Evolutionary conservation across 92 coral and sea anemone species (phyloP).

Genomic region (Scolanthus callimorphus): DNA sequence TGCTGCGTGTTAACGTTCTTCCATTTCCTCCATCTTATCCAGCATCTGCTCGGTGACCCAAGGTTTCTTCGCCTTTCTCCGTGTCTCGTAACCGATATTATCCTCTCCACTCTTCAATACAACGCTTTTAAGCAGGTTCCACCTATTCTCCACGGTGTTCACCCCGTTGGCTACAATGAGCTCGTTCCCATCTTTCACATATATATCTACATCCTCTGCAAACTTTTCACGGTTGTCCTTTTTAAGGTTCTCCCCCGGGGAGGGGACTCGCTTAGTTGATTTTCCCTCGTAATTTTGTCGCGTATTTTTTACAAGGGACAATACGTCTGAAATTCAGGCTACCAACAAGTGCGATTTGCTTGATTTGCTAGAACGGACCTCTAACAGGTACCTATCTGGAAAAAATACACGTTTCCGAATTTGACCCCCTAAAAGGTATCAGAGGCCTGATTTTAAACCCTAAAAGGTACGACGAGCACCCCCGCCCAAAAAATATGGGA

Average conservation of each 20-base stretch:
- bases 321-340: too few relatives aligned
- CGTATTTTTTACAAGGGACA: too few relatives aligned
- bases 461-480: too few relatives aligned
- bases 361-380: too few relatives aligned
- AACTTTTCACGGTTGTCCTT: slow-evolving; percentile 10
- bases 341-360: too few relatives aligned
- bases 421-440: too few relatives aligned
- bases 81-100: slow-evolving; percentile 13
- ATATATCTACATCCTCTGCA: slow-evolving; percentile 8
- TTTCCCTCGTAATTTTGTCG: too few relatives aligned
- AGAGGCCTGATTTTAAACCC: too few relatives aligned
- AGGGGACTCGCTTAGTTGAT: too few relatives aligned
- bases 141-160: slow-evolving; percentile 6
- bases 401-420: too few relatives aligned
- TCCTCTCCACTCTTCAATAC: slow-evolving; percentile 19
- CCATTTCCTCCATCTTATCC: slow-evolving; percentile 20
- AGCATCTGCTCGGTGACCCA: slow-evolving; percentile 27
- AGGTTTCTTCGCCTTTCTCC: slow-evolving; percentile 26
- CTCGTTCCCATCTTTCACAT: background rate
- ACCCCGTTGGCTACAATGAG: background rate
- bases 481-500: too few relatives aligned
- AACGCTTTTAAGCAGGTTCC: slow-evolving; percentile 22
- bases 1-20: slow-evolving; percentile 1
- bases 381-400: too few relatives aligned
- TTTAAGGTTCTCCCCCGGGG: background rate